Evolutionary conservation across 2,113 vertebrate species (phyloP), one percentile per base, ranked within the genome.

Genomic region (Xenus cinereus): DNA sequence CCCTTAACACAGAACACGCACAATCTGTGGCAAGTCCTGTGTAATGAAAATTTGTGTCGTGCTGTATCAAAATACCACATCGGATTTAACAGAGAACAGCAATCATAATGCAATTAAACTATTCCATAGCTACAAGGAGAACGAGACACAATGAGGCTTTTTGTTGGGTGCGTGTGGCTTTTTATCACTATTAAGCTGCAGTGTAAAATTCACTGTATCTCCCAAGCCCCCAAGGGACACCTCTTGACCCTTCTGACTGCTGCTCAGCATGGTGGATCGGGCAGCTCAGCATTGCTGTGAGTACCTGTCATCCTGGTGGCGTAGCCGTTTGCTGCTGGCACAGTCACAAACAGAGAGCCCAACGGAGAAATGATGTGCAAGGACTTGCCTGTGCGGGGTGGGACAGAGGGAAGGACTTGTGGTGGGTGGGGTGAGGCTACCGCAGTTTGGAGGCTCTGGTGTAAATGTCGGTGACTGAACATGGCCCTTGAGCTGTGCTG

Each of bases 331-430:
- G 45, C 63, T 69, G 85, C 75, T 67, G 54, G 63, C 53, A 12
- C 30, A 11, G 50, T 24, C 3, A 0, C 17, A 45, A 56, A 32
- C 5, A 0, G 46, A 41, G 50, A 79, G 20, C 50, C 32, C 30
- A 10, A 45, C 21, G 56, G 43, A 86, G 46, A 67, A 67, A 3
- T 1, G 21, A 1, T 0, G 0, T 0, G 26, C 27, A 16, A 12
- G 35, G 75, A 22, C 14, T 7, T 28, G 18, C 6, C 39, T 1
- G 0, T 3, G 28, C 28, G 24, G 37, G 64, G 35, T 6, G 39
- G 54, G 68, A 22, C 17, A 7, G 11, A 50, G 67, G 45, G 35
- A 16, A 74, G 22, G n/a, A 17, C 39, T 60, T 69, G 16, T 6
- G 13, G 5, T 12, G 41, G 16, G 7, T 23, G 30, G 30, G 37